Evolutionary conservation across 1,140 invertebrate species (phyloP).

Genomic region (Apis florea): DNA sequence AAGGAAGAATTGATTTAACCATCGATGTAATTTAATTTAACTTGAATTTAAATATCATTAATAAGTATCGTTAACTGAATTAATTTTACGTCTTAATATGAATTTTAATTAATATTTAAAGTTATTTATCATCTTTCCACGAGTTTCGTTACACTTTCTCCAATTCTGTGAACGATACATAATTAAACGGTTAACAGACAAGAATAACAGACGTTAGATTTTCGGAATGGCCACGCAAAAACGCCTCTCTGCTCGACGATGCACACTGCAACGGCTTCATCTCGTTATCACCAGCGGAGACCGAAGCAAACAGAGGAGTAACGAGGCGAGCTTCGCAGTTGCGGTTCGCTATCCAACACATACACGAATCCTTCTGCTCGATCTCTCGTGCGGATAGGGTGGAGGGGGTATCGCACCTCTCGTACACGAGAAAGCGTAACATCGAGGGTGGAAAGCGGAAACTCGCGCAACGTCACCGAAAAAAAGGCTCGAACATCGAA

Average conservation of each 20-base stretch:
- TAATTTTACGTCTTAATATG: too few relatives aligned
- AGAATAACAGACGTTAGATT: neutral
- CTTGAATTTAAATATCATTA: too few relatives aligned
- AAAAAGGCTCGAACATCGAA: neutral
- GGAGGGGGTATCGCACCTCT: neutral
- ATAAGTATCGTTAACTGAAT: too few relatives aligned
- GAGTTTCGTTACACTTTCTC: neutral
- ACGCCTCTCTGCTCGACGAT: neutral
- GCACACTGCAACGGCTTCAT: conserved; percentile 22
- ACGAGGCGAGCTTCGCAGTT: conserved; percentile 41
- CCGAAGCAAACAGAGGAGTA: conserved; percentile 44
- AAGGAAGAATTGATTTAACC: too few relatives aligned
- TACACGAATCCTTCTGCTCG: neutral
- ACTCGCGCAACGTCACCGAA: neutral
- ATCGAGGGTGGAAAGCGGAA: neutral
- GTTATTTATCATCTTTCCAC: neutral
- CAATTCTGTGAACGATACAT: neutral
- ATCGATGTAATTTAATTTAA: too few relatives aligned
- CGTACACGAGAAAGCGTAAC: neutral
- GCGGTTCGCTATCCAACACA: conserved; percentile 20
- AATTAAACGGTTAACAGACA: neutral
- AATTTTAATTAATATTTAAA: too few relatives aligned
- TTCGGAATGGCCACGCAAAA: conserved; percentile 1
- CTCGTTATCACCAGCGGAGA: conserved; percentile 47
- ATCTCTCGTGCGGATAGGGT: neutral